Evolutionary conservation across 1,140 invertebrate species (phyloP).

Genomic region (Orchestia grillus): DNA sequence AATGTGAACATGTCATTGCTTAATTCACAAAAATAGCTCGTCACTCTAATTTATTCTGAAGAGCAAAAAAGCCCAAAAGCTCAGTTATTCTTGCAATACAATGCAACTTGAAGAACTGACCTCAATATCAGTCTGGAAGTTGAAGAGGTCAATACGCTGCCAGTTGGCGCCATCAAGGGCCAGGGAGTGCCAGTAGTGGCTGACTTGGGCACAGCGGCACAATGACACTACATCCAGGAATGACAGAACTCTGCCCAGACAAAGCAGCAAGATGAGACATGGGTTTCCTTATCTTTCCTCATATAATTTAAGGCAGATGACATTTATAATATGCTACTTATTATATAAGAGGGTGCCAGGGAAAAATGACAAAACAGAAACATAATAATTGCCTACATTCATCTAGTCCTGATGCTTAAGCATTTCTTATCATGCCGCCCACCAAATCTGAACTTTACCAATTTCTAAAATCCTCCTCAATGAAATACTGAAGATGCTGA

Average conservation of each 20-base stretch:
- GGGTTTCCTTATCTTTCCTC: too few species aligned
- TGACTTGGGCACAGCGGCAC: conserved; percentile 97
- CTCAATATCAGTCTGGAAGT: conserved; percentile 98
- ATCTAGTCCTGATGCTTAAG: background rate
- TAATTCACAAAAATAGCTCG: too few species aligned
- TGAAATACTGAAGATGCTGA: too few species aligned
- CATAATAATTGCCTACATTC: background rate
- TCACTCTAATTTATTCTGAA: too few species aligned
- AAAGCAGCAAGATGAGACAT: background rate
- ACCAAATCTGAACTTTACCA: background rate
- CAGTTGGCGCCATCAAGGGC: conserved; percentile 99
- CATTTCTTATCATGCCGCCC: too few species aligned
- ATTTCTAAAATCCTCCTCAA: background rate
- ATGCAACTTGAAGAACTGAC: conserved; percentile 73
- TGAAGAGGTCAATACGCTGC: conserved; percentile 98
- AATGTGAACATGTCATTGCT: too few species aligned
- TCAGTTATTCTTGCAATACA: background rate
- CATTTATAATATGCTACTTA: background rate
- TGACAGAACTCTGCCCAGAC: conserved; percentile 87
- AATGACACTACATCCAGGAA: conserved; percentile 97
- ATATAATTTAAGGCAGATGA: background rate
- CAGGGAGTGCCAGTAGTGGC: conserved; percentile 96
- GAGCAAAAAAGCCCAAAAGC: too few species aligned
- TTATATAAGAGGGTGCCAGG: background rate
- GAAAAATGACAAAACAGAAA: background rate